phyloP scores from a whole-genome alignment of 2,888 invertebrate species.

The Gastrophysa polygoni region DNA sequence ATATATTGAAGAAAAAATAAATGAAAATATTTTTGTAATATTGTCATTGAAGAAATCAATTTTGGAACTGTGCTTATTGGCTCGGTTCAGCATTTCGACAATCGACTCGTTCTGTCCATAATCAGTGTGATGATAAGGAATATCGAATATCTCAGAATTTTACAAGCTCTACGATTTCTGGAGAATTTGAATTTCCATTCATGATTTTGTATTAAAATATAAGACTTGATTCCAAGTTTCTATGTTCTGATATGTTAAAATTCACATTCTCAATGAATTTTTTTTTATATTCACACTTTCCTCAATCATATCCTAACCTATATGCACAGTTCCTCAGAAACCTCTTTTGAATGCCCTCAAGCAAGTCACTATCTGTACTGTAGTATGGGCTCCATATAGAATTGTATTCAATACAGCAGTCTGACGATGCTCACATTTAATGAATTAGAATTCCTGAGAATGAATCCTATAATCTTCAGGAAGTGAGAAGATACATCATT shows the following conservation, averaged over 20 bases:
- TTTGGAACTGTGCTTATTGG: background rate
- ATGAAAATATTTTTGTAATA: no score
- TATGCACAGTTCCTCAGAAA: background rate
- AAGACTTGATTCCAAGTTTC: background rate
- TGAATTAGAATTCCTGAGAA: background rate
- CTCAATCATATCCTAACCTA: background rate
- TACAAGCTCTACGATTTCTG: no score
- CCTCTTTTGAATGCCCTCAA: slow-evolving; percentile 1
- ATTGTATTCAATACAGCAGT: background rate
- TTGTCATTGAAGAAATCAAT: background rate
- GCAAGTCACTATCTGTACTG: no score
- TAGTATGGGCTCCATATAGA: background rate
- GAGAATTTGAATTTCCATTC: no score
- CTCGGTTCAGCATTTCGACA: background rate
- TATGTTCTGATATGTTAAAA: background rate
- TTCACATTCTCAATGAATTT: background rate
- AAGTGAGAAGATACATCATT: background rate
- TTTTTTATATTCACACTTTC: background rate
- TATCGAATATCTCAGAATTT: no score
- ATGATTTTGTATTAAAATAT: no score
- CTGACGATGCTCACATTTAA: background rate
- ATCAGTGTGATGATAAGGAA: background rate
- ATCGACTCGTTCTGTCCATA: background rate
- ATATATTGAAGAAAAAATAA: no score
- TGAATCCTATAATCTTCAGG: background rate